These are phyloP conservation scores for Agrenia bidenticulata DNA, from an alignment of 2,888 invertebrate genomes.

Conservation along the genomic window DNA sequence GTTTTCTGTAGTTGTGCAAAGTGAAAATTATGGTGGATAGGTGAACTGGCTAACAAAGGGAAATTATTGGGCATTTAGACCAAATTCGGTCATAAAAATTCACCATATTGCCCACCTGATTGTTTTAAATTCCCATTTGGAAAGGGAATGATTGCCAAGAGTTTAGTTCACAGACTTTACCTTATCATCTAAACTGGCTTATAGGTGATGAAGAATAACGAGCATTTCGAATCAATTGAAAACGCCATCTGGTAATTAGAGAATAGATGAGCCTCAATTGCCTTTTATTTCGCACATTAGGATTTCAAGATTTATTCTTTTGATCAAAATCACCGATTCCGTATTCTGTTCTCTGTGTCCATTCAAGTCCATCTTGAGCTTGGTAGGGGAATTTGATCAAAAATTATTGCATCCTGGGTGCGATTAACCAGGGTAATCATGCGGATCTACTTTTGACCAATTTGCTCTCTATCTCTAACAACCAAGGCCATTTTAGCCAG, in stretches of 20 bases:
- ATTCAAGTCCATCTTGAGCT: background rate
- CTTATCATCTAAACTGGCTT: too few relatives aligned
- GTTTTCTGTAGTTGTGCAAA: too few relatives aligned
- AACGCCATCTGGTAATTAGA: background rate
- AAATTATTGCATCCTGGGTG: conserved; percentile 21
- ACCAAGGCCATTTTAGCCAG: background rate
- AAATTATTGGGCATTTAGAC: conserved; percentile 1
- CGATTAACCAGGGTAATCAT: conserved; percentile 50
- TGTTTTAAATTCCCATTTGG: conserved; percentile 51
- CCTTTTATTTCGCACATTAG: too few relatives aligned
- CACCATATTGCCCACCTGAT: conserved; percentile 42
- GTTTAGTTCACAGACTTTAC: too few relatives aligned
- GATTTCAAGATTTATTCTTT: background rate
- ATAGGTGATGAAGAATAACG: too few relatives aligned
- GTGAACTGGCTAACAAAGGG: background rate
- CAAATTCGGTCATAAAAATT: conserved; percentile 48
- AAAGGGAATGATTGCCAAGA: background rate
- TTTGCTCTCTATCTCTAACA: conserved; percentile 22
- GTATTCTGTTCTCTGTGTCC: background rate
- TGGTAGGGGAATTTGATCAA: conserved; percentile 15
- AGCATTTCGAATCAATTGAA: too few relatives aligned
- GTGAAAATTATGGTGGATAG: too few relatives aligned
- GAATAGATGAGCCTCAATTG: too few relatives aligned
- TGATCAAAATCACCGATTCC: conserved; percentile 3
- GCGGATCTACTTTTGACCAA: conserved; percentile 51